Base-by-base conservation (phyloP, 2,888 invertebrate species). In the Parelbella ahira region DNA sequence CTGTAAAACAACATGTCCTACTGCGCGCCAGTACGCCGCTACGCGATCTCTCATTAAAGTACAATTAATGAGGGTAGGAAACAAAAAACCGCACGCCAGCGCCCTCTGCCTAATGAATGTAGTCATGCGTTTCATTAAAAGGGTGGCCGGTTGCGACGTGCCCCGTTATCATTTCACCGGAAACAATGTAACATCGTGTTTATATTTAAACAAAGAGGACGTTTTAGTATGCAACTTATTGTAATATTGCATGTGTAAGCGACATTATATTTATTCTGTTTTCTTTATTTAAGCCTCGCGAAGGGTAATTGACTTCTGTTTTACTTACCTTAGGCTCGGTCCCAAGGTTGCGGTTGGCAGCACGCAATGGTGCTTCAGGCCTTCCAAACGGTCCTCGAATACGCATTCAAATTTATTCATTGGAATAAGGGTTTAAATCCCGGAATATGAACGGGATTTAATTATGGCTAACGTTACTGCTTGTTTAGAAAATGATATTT, bases 51-150 rank as follows among this genome's bases (percentile, higher is more conserved):
- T 66, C 62, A 62, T 66, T 64, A 64, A 61, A 59, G 59, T 58
- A 61, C 64, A 66, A 64, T 66, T 63, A 64, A 64, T 62, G 63
- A 58, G 60, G 58, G 62, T 45, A 49, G 51, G 54, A 51, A 54
- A 56, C 56, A 60, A 61, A 61, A 60, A 61, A 61, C 60, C 59
- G 51, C 58, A 63, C 55, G 47, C 49, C 55, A 53, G 50, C 56
- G 47, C 52, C 49, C 45, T 44, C 56, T 48, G 49, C 51, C 58
- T 60, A 60, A 63, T 63, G 60, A 60, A 60, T 58, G 62, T 60
- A 60, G 58, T 53, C 60, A 55, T 59, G 60, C 56, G 56, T 59
- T 63, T 59, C 57, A 62, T 62, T 56, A 56, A 53, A 56, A 48
- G 49, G 45, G 39, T 23, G 32, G 37, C n/a, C 28, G 27, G 37